These are phyloP conservation scores for Rhynchonycteris naso DNA, from an alignment of 2,797 vertebrate species.

Conservation along the genomic window DNA sequence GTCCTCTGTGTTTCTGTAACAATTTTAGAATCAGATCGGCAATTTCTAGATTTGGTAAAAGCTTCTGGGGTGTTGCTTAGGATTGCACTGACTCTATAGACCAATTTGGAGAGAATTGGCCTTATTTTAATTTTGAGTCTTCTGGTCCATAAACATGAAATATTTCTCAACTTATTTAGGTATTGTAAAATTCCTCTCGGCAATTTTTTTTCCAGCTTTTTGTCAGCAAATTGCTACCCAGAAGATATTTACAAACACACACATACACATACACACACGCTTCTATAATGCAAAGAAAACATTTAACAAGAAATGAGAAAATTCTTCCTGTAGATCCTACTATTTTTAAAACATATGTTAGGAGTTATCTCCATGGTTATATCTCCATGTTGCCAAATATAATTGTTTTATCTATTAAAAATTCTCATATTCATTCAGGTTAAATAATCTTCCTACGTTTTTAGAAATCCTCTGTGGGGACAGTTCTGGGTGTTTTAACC, in stretches of 20 bases:
- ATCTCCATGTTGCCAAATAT: neutral
- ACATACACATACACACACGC: neutral
- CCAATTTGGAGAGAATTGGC: neutral
- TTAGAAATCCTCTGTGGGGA: neutral
- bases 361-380: neutral
- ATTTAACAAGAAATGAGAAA: neutral
- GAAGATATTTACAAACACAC: neutral
- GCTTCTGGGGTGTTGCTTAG: neutral
- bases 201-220: neutral
- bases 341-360: neutral
- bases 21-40: neutral
- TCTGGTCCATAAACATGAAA: too few relatives aligned
- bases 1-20: neutral
- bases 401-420: neutral
- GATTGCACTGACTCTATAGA: neutral
- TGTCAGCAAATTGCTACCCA: neutral
- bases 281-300: neutral
- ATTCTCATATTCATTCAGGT: too few relatives aligned
- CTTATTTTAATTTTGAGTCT: neutral
- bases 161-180: neutral
- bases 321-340: neutral
- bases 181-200: neutral
- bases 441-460: neutral
- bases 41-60: neutral
- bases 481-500: neutral